Conservation (phyloP, 2,113 vertebrate genomes). For the Pithys albifrons region DNA sequence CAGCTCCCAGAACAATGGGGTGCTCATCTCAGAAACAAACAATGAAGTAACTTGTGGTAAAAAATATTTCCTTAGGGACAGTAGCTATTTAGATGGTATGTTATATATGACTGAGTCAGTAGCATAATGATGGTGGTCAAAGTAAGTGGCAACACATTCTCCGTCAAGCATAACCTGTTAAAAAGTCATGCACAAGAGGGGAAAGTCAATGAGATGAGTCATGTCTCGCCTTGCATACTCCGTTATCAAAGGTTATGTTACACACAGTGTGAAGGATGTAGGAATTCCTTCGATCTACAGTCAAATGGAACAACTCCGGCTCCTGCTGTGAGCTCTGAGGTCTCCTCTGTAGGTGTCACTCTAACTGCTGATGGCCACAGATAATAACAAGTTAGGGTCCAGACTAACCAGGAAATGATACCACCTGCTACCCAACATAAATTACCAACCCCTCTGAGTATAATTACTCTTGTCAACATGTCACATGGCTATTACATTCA, state of each 20-base stretch:
- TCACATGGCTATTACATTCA: conserved; percentile 24
- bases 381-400: conserved; percentile 56
- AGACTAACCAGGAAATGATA: conserved; percentile 48
- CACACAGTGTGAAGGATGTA: not conserved
- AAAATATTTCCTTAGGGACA: not conserved
- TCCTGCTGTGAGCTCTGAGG: not conserved
- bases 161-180: not conserved
- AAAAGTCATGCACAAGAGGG: not conserved
- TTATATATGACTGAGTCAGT: not conserved
- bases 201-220: not conserved
- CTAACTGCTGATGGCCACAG: conserved; percentile 43
- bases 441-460: conserved; percentile 35
- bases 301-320: not conserved
- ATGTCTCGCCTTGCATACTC: not conserved
- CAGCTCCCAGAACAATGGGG: not conserved
- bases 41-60: not conserved
- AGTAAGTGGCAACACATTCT: not conserved
- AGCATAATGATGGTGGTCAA: not conserved
- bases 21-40: not conserved
- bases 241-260: not conserved
- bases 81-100: not conserved
- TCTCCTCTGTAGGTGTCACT: conserved; percentile 43
- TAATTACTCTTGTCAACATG: conserved; percentile 53
- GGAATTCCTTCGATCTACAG: not conserved
- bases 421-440: conserved; percentile 55